Conservation (phyloP, 2,113 vertebrate genomes). For the Dendrocopos noguchii region DNA sequence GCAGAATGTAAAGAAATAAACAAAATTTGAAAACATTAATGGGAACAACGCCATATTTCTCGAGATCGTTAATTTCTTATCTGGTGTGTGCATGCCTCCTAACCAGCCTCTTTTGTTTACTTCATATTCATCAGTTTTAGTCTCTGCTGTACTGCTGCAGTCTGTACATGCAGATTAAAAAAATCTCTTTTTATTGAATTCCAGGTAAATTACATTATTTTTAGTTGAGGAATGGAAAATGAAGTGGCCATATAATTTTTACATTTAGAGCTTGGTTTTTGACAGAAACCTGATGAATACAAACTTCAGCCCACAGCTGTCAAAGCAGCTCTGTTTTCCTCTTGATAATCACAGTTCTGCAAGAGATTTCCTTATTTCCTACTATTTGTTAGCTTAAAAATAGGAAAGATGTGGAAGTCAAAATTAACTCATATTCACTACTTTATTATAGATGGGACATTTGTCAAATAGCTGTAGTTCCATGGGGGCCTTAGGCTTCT, state of each 20-base stretch:
- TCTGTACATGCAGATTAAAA: slow-evolving; percentile 7
- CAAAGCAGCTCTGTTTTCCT: background rate
- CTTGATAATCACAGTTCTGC: background rate
- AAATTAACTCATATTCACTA: background rate
- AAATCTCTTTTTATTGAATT: slow-evolving; percentile 42
- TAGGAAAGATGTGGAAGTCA: background rate
- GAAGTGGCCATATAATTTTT: slow-evolving; percentile 10
- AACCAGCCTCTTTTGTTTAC: slow-evolving; percentile 52
- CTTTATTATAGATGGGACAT: background rate
- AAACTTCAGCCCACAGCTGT: slow-evolving; percentile 1
- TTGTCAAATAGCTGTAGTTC: background rate
- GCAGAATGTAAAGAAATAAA: slow-evolving; percentile 31
- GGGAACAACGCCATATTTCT: slow-evolving; percentile 22
- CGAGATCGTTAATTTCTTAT: slow-evolving; percentile 69
- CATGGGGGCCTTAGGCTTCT: background rate
- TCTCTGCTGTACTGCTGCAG: slow-evolving; percentile 13
- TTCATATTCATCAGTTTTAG: slow-evolving; percentile 44
- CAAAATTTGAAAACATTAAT: slow-evolving; percentile 42
- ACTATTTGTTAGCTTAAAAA: background rate
- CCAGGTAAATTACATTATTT: background rate
- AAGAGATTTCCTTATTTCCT: background rate
- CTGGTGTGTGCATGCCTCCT: slow-evolving; percentile 39
- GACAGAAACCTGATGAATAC: background rate
- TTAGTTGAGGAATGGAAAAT: slow-evolving; percentile 13
- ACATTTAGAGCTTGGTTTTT: slow-evolving; percentile 26